Base-by-base conservation (phyloP, 1,140 invertebrate species). In the Drosophila gunungcola region DNA sequence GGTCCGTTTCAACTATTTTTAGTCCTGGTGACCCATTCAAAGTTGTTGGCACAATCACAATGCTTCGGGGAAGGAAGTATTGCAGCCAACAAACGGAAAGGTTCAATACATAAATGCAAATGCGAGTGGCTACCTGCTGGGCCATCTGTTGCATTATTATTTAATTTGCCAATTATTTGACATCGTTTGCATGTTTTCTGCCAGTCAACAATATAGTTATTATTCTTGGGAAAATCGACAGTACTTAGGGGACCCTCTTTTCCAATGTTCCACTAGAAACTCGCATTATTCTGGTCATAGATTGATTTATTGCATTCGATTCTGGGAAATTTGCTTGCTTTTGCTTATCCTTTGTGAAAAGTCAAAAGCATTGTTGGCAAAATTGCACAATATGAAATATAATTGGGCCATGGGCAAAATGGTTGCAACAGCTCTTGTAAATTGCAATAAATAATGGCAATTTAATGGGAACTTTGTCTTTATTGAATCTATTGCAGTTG, bases 91-190 rank as follows among this genome's bases (percentile, higher is more conserved):
- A 11, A 42, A 34, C 27, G 16, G 54, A 34, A 56, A 42, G 38
- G 27, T 42, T 42, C 16, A 58, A 60, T 63, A 63, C 60, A 63
- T 60, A 42, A 63, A 63, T 63, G 32, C 41, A 60, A 43, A 25
- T 32, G 10, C 27, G n/a, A 42, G 27, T 60, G 55, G 38, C 29
- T 12, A 60, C 54, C 34, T 63, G 38, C 60, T n/a, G 54, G 53
- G 25, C 21, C 16, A 36, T 25, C 21, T 21, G 36, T 54, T n/a
- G 6, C 54, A 63, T 42, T 55, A 63, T 63, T 25, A 42, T 63
- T 29, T 21, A 25, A 60, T 60, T 63, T 42, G 60, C 54, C 16
- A 62, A 41, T 32, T 62, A 6, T 25, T 27, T 27, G n/a, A 53
- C 16, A 16, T 6, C n/a, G 32, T 36, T 52, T 52, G 32, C 32